These are phyloP conservation scores for Nephrotoma appendiculata DNA, from an alignment of 2,888 invertebrate species.

Conservation along the genomic window DNA sequence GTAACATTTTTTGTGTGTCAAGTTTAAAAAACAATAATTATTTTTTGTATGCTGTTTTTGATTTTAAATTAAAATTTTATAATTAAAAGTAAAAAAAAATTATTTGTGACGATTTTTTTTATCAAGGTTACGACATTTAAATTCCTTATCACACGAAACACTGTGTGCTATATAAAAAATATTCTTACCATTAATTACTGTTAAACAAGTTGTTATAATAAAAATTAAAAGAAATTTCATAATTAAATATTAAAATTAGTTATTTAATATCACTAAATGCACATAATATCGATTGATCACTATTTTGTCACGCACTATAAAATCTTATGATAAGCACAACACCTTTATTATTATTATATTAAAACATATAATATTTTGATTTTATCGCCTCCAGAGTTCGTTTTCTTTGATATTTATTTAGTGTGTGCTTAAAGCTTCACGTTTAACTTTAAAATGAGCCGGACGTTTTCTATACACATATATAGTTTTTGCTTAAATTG, in stretches of 20 bases:
- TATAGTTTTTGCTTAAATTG: background rate
- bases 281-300: background rate
- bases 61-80: background rate
- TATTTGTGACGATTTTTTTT: background rate
- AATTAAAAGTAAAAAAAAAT: background rate
- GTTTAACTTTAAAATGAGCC: background rate
- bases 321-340: background rate
- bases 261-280: background rate
- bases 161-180: background rate
- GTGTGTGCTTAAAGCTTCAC: background rate
- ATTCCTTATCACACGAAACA: background rate
- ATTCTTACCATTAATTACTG: background rate
- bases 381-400: background rate
- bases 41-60: background rate
- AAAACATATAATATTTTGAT: background rate
- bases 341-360: background rate
- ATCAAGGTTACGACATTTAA: background rate
- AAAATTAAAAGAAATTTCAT: background rate
- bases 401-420: background rate
- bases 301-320: background rate
- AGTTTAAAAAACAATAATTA: background rate
- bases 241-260: background rate
- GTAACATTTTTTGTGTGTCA: background rate
- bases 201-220: background rate
- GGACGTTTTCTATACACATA: background rate